phyloP scores from a whole-genome alignment of 2,113 vertebrate species.

The Trichechus manatus region DNA sequence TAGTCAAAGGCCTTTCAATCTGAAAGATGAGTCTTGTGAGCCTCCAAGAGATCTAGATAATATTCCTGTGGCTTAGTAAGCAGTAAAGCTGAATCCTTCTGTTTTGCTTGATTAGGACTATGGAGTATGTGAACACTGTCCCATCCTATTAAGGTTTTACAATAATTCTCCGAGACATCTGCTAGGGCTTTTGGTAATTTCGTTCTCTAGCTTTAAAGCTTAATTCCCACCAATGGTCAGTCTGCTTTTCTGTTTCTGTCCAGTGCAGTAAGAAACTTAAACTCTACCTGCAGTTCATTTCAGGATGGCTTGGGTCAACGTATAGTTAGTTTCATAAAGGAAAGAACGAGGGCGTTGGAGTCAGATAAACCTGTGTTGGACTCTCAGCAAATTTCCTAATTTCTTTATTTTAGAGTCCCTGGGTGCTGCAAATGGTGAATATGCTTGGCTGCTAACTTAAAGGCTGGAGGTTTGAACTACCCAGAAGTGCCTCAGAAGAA shows the following conservation, averaged over 20 bases:
- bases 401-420: slow-evolving; percentile 2
- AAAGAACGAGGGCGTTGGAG: background rate
- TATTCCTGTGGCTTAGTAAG: slow-evolving; percentile 52
- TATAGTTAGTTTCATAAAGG: background rate
- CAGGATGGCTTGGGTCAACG: background rate
- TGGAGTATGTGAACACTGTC: background rate
- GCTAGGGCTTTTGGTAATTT: background rate
- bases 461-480: no score
- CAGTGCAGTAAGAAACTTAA: background rate
- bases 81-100: background rate
- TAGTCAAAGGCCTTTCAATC: slow-evolving; percentile 27
- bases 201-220: slow-evolving; percentile 3
- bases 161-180: background rate
- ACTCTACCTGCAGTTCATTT: background rate
- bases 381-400: slow-evolving; percentile 22
- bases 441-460: no score
- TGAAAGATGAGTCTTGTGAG: slow-evolving; percentile 34
- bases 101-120: background rate
- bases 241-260: background rate
- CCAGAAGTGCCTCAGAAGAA: no score
- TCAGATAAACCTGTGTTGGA: background rate
- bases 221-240: background rate
- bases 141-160: background rate
- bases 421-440: background rate
- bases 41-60: slow-evolving; percentile 56